Conservation (phyloP, 2,888 invertebrate genomes). For the Catocala fraxini region DNA sequence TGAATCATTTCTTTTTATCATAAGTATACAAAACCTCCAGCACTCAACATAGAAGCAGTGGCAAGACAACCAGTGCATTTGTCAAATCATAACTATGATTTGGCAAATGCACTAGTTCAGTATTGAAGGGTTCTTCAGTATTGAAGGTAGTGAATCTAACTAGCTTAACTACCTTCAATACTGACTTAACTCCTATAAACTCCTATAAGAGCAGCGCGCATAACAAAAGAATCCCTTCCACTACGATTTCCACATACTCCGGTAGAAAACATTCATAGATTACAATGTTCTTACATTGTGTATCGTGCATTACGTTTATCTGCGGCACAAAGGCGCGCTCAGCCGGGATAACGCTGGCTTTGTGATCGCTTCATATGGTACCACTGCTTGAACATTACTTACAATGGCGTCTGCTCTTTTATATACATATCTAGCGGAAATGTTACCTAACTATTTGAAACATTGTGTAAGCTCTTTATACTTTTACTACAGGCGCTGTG, state of each 20-base stretch:
- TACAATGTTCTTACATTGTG: conserved; percentile 51
- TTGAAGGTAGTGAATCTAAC: too few species aligned
- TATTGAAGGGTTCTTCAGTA: too few species aligned
- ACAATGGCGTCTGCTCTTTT: conserved; percentile 32
- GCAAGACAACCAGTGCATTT: too few species aligned
- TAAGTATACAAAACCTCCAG: too few species aligned
- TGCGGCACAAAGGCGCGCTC: conserved; percentile 71
- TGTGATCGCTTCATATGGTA: conserved; percentile 58
- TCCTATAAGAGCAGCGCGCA: too few species aligned
- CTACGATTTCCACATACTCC: conserved; percentile 13
- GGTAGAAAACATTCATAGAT: conserved; percentile 45
- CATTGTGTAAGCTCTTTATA: not conserved
- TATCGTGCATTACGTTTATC: conserved; percentile 71
- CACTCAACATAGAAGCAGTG: too few species aligned
- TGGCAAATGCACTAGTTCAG: too few species aligned
- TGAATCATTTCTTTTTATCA: too few species aligned
- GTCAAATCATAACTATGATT: too few species aligned
- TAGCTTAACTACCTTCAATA: too few species aligned
- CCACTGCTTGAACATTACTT: conserved; percentile 17
- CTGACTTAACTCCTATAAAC: too few species aligned
- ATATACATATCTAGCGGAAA: conserved; percentile 18
- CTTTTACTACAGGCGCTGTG: not conserved
- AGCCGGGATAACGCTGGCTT: conserved; percentile 75
- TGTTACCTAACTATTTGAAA: conserved; percentile 12
- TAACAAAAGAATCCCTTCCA: not conserved